Evolutionary conservation across 2,113 vertebrate species (phyloP).

Genomic region (Numenius arquata): DNA sequence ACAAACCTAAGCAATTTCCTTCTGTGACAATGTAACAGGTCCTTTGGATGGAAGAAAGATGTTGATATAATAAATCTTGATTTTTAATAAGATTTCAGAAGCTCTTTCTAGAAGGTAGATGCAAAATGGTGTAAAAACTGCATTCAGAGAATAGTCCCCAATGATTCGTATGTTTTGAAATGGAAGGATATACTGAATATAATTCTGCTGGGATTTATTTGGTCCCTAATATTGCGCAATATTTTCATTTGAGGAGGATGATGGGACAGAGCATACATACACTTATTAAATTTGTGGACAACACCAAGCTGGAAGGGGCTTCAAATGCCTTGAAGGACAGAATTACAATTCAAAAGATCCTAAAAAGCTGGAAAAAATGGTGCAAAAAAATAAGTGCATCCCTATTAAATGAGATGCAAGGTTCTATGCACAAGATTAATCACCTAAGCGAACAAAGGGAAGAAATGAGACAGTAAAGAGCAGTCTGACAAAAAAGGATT

Average conservation of each 20-base stretch:
- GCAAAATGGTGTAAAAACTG: background rate
- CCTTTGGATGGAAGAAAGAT: background rate
- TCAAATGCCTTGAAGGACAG: background rate
- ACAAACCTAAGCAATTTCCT: background rate
- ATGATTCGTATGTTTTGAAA: background rate
- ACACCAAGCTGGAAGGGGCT: background rate
- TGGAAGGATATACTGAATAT: background rate
- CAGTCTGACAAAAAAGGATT: background rate
- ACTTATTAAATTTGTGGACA: background rate
- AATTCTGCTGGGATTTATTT: background rate
- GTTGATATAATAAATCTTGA: background rate
- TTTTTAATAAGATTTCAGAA: background rate
- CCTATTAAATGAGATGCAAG: background rate
- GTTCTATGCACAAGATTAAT: background rate
- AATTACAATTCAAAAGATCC: background rate
- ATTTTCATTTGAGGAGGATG: background rate
- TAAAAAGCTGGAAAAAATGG: background rate
- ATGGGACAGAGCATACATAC: background rate
- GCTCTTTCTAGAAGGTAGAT: background rate
- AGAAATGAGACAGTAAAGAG: background rate
- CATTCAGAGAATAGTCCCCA: background rate
- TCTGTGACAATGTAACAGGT: background rate
- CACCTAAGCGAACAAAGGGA: background rate
- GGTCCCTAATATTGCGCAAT: background rate
- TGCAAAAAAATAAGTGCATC: background rate